Conservation (phyloP, 2,797 vertebrate species). For the Epinephelus malabaricus region DNA sequence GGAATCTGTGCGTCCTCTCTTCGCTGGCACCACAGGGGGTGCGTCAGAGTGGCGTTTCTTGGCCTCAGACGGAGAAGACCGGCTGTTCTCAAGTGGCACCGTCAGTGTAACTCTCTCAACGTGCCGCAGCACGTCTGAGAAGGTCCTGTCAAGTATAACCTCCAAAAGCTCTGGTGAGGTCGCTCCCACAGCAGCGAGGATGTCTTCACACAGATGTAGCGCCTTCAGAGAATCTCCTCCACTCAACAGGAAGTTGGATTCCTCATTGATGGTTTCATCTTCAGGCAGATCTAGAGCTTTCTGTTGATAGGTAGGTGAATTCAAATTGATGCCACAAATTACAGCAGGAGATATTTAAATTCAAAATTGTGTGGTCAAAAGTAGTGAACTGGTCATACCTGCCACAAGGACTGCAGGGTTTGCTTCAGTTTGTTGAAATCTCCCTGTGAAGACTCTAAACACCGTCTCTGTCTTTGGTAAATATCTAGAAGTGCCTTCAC, state of each 20-base stretch:
- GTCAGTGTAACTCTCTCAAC: conserved; percentile 64
- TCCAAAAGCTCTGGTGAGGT: conserved; percentile 89
- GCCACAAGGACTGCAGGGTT: conserved; percentile 90
- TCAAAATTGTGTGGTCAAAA: background rate
- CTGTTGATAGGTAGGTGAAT: conserved; percentile 73
- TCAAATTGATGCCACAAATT: background rate
- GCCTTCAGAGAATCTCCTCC: conserved; percentile 96
- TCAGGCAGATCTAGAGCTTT: conserved; percentile 83
- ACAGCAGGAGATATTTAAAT: background rate
- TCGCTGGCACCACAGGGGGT: conserved; percentile 19
- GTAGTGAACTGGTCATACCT: conserved; percentile 82
- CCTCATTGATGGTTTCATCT: conserved; percentile 79
- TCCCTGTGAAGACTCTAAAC: conserved; percentile 68
- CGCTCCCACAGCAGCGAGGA: conserved; percentile 83
- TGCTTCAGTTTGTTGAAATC: conserved; percentile 84
- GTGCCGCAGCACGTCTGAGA: conserved; percentile 88
- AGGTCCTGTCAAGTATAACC: conserved; percentile 87
- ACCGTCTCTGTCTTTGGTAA: conserved; percentile 84
- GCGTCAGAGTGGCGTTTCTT: conserved; percentile 44
- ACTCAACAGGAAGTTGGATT: conserved; percentile 89
- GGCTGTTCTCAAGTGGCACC: conserved; percentile 46
- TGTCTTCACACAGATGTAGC: conserved; percentile 86
- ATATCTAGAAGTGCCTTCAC: conserved; percentile 86
- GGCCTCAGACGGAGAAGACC: background rate
- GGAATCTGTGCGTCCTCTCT: conserved; percentile 56